Conservation (phyloP, 2,797 vertebrate genomes). For the Argyrosomus regius region DNA sequence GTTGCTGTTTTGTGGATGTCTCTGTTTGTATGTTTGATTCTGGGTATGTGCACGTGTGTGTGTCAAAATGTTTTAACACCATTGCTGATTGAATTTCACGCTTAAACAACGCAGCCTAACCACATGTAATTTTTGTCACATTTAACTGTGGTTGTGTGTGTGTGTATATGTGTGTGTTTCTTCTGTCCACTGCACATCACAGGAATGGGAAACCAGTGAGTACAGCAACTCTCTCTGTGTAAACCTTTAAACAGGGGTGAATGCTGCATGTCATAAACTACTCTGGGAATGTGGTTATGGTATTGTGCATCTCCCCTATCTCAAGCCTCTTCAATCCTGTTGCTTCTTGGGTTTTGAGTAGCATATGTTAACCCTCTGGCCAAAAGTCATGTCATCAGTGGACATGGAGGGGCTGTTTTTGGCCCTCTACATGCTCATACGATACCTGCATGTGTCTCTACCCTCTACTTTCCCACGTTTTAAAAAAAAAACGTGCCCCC, state of each 20-base stretch:
- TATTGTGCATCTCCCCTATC: slow-evolving; percentile 54
- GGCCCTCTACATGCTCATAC: slow-evolving; percentile 49
- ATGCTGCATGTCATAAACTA: slow-evolving; percentile 83
- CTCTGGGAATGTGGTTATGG: slow-evolving; percentile 61
- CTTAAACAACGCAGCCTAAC: neutral
- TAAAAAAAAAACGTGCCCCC: slow-evolving; percentile 39
- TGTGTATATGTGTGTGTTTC: slow-evolving; percentile 77
- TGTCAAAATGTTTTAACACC: slow-evolving; percentile 14
- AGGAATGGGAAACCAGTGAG: slow-evolving; percentile 92
- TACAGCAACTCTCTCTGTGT: slow-evolving; percentile 79
- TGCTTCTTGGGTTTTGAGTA: slow-evolving; percentile 60
- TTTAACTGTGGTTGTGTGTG: slow-evolving; percentile 66
- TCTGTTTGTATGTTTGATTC: slow-evolving; percentile 17
- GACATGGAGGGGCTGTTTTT: slow-evolving; percentile 49
- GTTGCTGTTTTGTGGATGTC: too few species aligned
- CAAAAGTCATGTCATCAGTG: slow-evolving; percentile 54
- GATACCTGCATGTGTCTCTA: slow-evolving; percentile 77
- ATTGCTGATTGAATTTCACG: neutral
- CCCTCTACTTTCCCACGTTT: slow-evolving; percentile 56
- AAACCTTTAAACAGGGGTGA: slow-evolving; percentile 65
- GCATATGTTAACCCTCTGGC: slow-evolving; percentile 46
- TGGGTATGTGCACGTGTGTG: slow-evolving; percentile 5
- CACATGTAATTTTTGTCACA: slow-evolving; percentile 39
- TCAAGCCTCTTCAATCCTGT: slow-evolving; percentile 64
- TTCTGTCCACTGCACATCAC: slow-evolving; percentile 85